These are phyloP conservation scores for Phaenicophaeus curvirostris DNA, from an alignment of 2,797 vertebrate genomes.

Conservation along the genomic window DNA sequence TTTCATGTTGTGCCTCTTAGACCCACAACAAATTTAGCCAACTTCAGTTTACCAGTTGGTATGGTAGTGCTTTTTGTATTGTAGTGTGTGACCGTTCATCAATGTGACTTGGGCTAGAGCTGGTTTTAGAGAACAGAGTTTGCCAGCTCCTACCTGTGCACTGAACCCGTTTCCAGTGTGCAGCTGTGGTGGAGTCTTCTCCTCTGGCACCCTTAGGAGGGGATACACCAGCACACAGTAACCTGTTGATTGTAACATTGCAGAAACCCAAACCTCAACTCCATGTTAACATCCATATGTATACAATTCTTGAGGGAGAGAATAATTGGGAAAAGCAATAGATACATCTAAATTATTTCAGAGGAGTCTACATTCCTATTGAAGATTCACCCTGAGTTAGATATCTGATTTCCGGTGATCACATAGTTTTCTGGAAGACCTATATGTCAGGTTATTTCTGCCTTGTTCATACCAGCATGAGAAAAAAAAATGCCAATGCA, in stretches of 20 bases:
- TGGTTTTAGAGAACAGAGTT: background rate
- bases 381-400: background rate
- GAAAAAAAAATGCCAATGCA: accelerated
- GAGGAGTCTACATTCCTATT: background rate
- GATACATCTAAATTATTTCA: background rate
- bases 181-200: background rate
- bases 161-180: background rate
- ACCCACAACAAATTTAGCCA: background rate
- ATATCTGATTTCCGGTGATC: background rate
- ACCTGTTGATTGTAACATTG: background rate
- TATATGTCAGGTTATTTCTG: background rate
- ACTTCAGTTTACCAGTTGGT: background rate
- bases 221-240: background rate
- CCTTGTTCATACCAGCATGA: background rate
- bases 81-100: background rate
- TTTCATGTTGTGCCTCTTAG: background rate
- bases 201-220: background rate
- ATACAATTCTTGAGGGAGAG: background rate
- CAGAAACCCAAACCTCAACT: background rate
- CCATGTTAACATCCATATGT: background rate
- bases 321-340: background rate
- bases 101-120: background rate
- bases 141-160: background rate
- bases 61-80: background rate
- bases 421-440: background rate